Percentiles rank a stretch among this genome's conserved stretches.
phyloP scores from a whole-genome alignment of 2,113 vertebrate genomes.

The Austrofundulus limnaeus region DNA sequence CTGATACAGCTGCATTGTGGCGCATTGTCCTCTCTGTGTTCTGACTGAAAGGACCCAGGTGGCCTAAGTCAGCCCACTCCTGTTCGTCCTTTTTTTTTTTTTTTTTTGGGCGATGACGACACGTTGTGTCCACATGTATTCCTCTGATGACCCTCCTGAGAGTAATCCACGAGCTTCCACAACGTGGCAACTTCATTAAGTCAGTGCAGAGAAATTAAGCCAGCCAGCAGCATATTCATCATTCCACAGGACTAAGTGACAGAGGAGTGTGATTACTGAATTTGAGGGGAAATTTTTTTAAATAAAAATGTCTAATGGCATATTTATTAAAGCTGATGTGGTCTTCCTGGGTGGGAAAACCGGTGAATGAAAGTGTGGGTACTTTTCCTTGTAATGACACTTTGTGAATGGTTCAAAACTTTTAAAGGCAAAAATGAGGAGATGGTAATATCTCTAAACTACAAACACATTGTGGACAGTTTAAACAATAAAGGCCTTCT shows the following conservation, averaged over 20 bases:
- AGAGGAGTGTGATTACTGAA: conserved; percentile 55
- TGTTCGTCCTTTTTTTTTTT: too few relatives aligned
- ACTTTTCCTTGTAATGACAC: conserved; percentile 9
- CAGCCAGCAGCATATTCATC: conserved; percentile 68
- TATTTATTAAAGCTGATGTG: conserved; percentile 42
- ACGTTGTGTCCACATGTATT: conserved; percentile 43
- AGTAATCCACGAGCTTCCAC: conserved; percentile 50
- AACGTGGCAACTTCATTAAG: conserved; percentile 69
- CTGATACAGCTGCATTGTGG: neutral
- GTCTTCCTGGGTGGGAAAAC: conserved; percentile 31
- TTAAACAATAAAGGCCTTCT: neutral
- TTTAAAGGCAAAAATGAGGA: too few relatives aligned
- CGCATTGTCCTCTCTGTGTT: conserved; percentile 11
- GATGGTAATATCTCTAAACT: too few relatives aligned
- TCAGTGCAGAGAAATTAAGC: conserved; percentile 66
- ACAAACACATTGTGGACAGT: neutral
- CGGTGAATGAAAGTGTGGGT: conserved; percentile 1
- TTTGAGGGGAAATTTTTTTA: conserved; percentile 45
- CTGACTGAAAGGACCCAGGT: conserved; percentile 11
- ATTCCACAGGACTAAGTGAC: conserved; percentile 61
- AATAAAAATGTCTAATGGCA: conserved; percentile 55
- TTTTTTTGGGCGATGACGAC: conserved; percentile 32
- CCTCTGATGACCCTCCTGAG: conserved; percentile 53
- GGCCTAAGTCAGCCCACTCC: conserved; percentile 15
- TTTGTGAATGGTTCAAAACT: neutral